phyloP scores from a whole-genome alignment of 2,888 invertebrate genomes.

The Arctia plantaginis region DNA sequence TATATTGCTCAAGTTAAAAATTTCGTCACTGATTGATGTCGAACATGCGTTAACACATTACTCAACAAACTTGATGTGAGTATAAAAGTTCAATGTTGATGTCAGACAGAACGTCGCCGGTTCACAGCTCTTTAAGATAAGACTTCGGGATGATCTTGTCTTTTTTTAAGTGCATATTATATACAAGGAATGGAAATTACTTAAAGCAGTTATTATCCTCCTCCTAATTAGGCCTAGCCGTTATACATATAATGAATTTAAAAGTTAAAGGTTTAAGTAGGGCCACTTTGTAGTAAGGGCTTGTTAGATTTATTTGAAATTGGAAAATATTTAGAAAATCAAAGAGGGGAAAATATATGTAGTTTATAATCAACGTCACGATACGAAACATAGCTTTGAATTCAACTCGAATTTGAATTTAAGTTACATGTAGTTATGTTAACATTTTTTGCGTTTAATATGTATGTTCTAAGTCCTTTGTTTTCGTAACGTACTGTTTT shows the following conservation, averaged over 20 bases:
- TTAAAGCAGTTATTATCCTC: too few relatives aligned
- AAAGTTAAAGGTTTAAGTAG: too few relatives aligned
- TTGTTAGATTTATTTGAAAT: background rate
- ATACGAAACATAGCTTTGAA: too few relatives aligned
- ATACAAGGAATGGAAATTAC: background rate
- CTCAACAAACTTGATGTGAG: slow-evolving; percentile 28
- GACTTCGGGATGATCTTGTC: background rate
- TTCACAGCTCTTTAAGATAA: background rate
- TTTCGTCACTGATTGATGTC: slow-evolving; percentile 34
- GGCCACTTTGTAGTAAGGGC: background rate
- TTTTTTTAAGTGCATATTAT: background rate
- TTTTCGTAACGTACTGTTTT: too few relatives aligned
- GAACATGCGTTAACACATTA: slow-evolving; percentile 40
- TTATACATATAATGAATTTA: background rate
- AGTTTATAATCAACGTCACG: too few relatives aligned
- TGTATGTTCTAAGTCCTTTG: too few relatives aligned
- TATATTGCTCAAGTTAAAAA: background rate
- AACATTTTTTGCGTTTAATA: too few relatives aligned
- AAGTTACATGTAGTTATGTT: too few relatives aligned
- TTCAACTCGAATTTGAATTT: too few relatives aligned
- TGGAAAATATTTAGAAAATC: background rate
- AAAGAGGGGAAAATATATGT: too few relatives aligned
- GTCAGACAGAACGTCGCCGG: slow-evolving; percentile 19
- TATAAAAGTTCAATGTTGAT: slow-evolving; percentile 50
- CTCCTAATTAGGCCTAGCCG: too few relatives aligned